Evolutionary conservation across 2,797 vertebrate genomes (phyloP).

Genomic region (Oophaga sylvatica): DNA sequence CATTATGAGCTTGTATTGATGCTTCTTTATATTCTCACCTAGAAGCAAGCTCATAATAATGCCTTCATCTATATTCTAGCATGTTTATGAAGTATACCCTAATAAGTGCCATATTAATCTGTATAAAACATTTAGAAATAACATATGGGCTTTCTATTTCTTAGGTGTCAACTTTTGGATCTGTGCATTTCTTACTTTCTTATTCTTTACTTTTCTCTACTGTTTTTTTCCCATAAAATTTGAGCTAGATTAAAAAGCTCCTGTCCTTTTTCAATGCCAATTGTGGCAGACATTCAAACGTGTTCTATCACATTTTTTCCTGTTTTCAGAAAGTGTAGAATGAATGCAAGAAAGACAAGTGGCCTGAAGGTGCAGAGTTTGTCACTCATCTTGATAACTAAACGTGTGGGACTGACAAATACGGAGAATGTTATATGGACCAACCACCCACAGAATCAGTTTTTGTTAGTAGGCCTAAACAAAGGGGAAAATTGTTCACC

Average conservation of each 20-base stretch:
- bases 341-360: conserved; percentile 14
- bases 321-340: background rate
- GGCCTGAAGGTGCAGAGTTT: conserved; percentile 36
- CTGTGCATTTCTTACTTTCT: background rate
- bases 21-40: background rate
- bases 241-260: background rate
- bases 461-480: conserved; percentile 9
- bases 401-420: conserved; percentile 40
- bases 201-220: background rate
- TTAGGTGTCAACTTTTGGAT: no score
- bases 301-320: conserved; percentile 6
- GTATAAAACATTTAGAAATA: no score
- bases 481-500: conserved; percentile 6
- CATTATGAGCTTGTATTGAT: background rate
- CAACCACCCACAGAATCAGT: background rate
- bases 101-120: background rate
- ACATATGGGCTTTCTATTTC: no score
- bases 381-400: conserved; percentile 31
- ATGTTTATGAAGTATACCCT: background rate
- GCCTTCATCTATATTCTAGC: background rate
- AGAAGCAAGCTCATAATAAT: background rate
- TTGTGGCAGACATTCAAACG: background rate
- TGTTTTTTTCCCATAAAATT: background rate
- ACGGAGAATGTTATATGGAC: background rate
- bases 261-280: background rate